Conservation (phyloP, 2,113 vertebrate species). For the Alaudala cheleensis region DNA sequence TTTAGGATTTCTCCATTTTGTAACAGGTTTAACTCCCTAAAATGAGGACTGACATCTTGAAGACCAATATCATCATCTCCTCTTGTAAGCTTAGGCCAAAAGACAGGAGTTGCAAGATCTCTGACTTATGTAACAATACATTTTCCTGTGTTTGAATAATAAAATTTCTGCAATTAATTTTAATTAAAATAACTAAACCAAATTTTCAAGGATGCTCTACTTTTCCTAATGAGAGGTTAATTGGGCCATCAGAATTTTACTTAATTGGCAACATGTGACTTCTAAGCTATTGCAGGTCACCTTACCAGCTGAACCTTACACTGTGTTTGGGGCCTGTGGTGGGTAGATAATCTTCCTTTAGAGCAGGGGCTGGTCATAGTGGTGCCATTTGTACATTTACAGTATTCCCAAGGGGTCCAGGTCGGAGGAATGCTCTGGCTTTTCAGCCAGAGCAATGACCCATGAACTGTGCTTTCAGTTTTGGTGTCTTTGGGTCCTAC, state of each 20-base stretch:
- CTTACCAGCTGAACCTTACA: neutral
- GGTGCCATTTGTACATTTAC: neutral
- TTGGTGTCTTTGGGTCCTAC: neutral
- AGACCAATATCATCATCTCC: neutral
- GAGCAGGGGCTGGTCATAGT: neutral
- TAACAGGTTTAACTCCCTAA: neutral
- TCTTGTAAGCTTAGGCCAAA: neutral
- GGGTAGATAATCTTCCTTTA: neutral
- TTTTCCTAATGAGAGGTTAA: neutral
- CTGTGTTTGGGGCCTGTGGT: neutral
- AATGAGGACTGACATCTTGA: neutral
- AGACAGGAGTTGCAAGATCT: neutral
- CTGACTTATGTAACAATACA: neutral
- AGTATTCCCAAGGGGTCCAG: neutral
- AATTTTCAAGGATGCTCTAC: neutral
- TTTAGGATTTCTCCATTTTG: neutral
- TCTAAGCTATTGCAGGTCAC: neutral
- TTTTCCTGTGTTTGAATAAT: slow-evolving; percentile 8
- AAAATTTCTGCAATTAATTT: neutral
- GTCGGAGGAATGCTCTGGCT: neutral
- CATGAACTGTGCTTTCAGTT: neutral
- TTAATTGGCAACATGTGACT: neutral
- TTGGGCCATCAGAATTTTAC: neutral
- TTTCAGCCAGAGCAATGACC: neutral
- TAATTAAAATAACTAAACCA: slow-evolving; percentile 5